A percentile compares a stretch with the other conserved stretches of the same genome.
phyloP scores from a whole-genome alignment of 2,888 invertebrate genomes.

The Macaria notata region DNA sequence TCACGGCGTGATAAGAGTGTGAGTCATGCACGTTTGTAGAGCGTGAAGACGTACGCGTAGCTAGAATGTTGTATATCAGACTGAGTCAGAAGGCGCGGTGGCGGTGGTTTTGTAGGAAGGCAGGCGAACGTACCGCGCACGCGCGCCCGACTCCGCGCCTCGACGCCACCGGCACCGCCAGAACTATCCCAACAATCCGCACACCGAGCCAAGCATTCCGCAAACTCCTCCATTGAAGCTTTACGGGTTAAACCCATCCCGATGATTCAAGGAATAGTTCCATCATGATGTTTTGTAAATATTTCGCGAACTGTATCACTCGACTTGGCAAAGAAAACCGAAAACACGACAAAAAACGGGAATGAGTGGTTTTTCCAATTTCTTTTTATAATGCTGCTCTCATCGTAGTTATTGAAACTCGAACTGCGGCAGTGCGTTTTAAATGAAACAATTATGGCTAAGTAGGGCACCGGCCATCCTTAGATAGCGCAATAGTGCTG shows the following conservation, averaged over 20 bases:
- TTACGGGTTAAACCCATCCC: constrained; percentile 30
- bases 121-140: constrained; percentile 64
- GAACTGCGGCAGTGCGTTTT: constrained; percentile 12
- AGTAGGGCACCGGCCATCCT: constrained; percentile 46
- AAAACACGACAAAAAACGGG: constrained; percentile 28
- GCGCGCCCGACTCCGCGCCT: constrained; percentile 52
- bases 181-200: constrained; percentile 67
- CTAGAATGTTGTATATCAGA: constrained; percentile 78
- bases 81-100: constrained; percentile 73
- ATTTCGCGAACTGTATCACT: constrained; percentile 41
- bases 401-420: constrained; percentile 6
- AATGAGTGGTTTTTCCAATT: constrained; percentile 24
- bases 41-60: constrained; percentile 65
- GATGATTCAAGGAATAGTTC: constrained; percentile 72
- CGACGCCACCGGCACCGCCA: constrained; percentile 46
- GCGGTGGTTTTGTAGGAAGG: constrained; percentile 75
- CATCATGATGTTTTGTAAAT: constrained; percentile 51
- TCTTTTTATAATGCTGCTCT: constrained; percentile 22
- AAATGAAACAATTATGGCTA: constrained; percentile 37
- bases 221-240: constrained; percentile 48
- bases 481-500: constrained; percentile 37
- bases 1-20: constrained; percentile 72
- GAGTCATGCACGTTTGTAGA: constrained; percentile 65
- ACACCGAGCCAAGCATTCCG: constrained; percentile 67
- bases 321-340: constrained; percentile 41